phyloP scores from a whole-genome alignment of 2,888 invertebrate species.

The Pogonocherus hispidulus region DNA sequence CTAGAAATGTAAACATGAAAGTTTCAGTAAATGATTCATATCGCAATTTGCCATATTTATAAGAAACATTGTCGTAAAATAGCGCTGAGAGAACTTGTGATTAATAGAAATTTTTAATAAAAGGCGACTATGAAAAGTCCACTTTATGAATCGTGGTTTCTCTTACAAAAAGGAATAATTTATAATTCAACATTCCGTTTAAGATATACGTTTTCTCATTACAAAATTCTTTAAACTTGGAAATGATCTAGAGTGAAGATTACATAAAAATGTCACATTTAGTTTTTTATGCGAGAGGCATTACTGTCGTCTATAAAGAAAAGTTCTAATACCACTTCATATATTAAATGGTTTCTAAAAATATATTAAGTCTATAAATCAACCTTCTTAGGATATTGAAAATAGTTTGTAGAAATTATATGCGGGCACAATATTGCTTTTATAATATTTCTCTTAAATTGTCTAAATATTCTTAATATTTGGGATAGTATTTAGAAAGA shows the following conservation, averaged over 20 bases:
- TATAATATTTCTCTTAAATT: no score
- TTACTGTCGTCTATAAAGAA: not conserved
- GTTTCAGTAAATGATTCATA: constrained; percentile 27
- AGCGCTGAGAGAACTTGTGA: constrained; percentile 23
- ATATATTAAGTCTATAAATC: no score
- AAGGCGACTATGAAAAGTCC: constrained; percentile 8
- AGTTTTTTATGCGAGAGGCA: not conserved
- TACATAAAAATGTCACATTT: constrained; percentile 1
- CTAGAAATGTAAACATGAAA: constrained; percentile 1
- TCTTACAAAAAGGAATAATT: not conserved
- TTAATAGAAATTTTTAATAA: constrained; percentile 26
- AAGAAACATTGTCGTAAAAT: constrained; percentile 2
- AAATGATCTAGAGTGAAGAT: constrained; percentile 1
- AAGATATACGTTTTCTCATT: not conserved
- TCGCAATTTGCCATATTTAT: constrained; percentile 22
- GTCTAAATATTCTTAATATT: no score
- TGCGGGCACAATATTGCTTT: no score
- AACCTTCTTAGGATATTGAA: no score
- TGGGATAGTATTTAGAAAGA: no score
- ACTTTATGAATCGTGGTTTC: constrained; percentile 2
- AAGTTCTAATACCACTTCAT: not conserved
- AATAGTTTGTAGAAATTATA: no score
- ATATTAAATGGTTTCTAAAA: not conserved
- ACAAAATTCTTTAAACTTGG: not conserved
- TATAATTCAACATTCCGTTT: not conserved